Evolutionary conservation across 2,797 vertebrate genomes (phyloP).

Genomic region (Ctenosaura bakeri): DNA sequence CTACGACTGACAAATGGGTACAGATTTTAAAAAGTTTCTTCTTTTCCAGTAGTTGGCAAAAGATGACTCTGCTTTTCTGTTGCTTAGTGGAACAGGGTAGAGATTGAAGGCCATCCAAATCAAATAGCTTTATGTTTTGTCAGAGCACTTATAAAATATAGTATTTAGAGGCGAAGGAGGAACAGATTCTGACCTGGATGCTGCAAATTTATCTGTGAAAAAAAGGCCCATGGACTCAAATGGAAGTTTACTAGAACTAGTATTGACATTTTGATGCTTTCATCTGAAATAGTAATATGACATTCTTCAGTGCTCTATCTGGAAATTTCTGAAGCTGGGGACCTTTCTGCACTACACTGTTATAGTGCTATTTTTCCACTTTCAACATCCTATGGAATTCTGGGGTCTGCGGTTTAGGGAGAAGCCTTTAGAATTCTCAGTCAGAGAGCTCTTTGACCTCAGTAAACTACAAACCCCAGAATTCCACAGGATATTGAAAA

Average conservation of each 20-base stretch:
- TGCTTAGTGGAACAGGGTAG: background rate
- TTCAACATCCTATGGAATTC: no score
- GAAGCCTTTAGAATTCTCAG: no score
- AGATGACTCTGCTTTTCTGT: background rate
- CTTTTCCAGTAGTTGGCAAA: background rate
- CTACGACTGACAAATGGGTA: background rate
- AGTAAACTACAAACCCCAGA: no score
- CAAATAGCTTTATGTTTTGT: background rate
- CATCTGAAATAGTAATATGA: background rate
- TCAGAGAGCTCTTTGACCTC: no score
- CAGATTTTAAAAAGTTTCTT: background rate
- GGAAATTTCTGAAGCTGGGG: background rate
- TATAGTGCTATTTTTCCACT: no score
- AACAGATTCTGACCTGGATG: background rate
- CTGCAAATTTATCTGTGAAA: background rate
- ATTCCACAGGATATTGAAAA: no score
- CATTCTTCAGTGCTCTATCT: background rate
- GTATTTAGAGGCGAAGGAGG: background rate
- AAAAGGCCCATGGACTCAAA: background rate
- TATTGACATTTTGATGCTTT: background rate
- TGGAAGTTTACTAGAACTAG: background rate
- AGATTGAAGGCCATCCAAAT: slow-evolving; percentile 20
- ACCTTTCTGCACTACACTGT: no score
- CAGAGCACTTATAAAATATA: background rate
- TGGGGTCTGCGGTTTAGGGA: no score